Conservation (phyloP, 2,797 vertebrate genomes). For the Sebastolobus altivelis region DNA sequence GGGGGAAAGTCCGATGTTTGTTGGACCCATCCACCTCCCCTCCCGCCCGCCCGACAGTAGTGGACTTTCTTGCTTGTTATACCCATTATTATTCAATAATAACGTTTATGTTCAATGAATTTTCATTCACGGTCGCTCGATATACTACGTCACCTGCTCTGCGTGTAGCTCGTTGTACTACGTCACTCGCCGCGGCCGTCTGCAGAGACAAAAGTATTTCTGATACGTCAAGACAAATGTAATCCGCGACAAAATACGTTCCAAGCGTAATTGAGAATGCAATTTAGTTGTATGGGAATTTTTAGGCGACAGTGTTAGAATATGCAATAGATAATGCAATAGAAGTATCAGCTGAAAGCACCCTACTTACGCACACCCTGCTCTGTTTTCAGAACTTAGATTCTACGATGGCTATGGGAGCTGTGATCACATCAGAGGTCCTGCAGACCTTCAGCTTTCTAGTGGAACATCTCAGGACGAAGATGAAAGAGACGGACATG, state of each 20-base stretch:
- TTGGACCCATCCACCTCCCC: not conserved
- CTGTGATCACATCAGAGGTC: conserved; percentile 41
- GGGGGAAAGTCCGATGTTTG: not conserved
- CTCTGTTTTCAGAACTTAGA: conserved; percentile 53
- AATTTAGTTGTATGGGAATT: not conserved
- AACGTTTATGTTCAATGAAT: not conserved
- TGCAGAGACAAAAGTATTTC: not conserved
- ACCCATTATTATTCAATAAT: not conserved
- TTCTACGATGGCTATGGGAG: conserved; percentile 15
- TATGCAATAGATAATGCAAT: not conserved
- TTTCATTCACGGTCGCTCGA: not conserved
- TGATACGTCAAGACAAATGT: not conserved
- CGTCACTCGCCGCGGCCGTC: fast-evolving
- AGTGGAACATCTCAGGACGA: conserved; percentile 55
- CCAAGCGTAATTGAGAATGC: not conserved
- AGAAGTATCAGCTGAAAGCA: not conserved
- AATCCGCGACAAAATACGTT: not conserved
- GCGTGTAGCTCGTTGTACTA: fast-evolving
- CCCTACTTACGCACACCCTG: not conserved
- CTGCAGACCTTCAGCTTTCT: conserved; percentile 47
- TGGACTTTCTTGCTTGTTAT: not conserved
- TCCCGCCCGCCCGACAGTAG: fast-evolving
- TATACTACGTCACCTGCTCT: not conserved
- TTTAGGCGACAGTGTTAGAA: not conserved
- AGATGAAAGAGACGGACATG: conserved; percentile 38